Evolutionary conservation across 2,888 invertebrate species (phyloP), one percentile per base, ranked within the genome.

Genomic region (Drosophila eohydei): DNA sequence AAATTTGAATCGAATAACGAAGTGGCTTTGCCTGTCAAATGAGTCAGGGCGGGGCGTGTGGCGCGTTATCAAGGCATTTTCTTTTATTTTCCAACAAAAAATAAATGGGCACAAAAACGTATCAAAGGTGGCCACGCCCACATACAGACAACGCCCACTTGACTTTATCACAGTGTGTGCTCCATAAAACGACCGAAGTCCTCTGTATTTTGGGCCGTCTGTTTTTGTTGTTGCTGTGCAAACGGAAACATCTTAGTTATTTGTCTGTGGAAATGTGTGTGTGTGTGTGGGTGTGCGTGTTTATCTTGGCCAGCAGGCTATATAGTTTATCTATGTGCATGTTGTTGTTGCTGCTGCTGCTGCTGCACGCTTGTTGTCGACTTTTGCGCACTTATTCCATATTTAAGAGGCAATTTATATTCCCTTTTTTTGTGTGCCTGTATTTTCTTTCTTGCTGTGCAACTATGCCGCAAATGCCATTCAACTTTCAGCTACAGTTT

Each of bases 331-430:
- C 90, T 85, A 85, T 89, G 88, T 89, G 84, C 85, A 87, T 88
- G 88, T 87, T 89, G 73, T 55, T 48, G n/a, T 32, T 32, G 30
- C 1, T 32, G 34, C 16, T 43, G 74, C 32, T 28, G 30, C 48
- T 50, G 48, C 48, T 32, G 48, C 34, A 48, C 48, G 76, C 66
- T 56, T 78, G 76, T 74, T 74, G 80, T 82, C 77, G 81, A 81
- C 78, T 87, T 87, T 91, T 83, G 83, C 83, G 83, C 90, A 89
- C 91, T 91, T 89, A 88, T 90, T 91, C 83, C 90, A 86, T 88
- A 91, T 90, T 92, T 92, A 92, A 92, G 88, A 90, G 91, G 90
- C 92, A 92, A 92, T 92, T 92, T 92, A 92, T 91, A 92, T 92
- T 92, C 92, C 89, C 89, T 92, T 92, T 84, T 68, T 80, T 68